Evolutionary conservation across 2,113 vertebrate species (phyloP).

Genomic region (Neofelis nebulosa): DNA sequence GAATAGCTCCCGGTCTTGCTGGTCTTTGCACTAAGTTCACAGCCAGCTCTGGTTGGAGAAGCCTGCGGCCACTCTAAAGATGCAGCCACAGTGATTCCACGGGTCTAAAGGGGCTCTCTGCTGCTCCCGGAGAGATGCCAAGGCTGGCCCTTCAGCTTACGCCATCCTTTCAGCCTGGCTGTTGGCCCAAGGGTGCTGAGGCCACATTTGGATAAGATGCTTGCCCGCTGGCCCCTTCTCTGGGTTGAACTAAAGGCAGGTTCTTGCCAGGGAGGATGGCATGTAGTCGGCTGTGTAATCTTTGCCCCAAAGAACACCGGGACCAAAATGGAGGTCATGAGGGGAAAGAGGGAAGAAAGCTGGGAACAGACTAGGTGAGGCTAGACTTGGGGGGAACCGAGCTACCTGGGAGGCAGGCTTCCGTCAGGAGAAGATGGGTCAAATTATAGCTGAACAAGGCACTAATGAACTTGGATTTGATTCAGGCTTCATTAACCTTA

Average conservation of each 20-base stretch:
- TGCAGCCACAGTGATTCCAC: background rate
- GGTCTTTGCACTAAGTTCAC: too few relatives aligned
- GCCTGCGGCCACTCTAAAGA: background rate
- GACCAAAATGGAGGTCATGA: background rate
- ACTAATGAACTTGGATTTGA: conserved; percentile 15
- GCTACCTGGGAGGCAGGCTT: background rate
- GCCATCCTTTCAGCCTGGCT: background rate
- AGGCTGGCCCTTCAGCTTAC: background rate
- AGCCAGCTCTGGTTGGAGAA: background rate
- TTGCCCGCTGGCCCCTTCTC: background rate
- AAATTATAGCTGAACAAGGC: background rate
- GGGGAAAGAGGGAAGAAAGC: background rate
- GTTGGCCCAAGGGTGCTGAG: background rate
- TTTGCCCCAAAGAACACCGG: background rate
- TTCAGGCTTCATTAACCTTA: background rate
- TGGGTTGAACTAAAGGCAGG: background rate
- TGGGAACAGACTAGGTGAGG: background rate
- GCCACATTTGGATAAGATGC: background rate
- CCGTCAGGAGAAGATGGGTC: background rate
- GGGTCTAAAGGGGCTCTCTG: background rate
- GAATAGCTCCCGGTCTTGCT: background rate
- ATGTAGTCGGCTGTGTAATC: background rate
- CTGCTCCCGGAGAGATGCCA: background rate
- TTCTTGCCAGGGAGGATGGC: background rate
- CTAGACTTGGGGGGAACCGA: background rate